Base-by-base conservation (phyloP, 1,140 invertebrate species). In the Heliconius hermathena region DNA sequence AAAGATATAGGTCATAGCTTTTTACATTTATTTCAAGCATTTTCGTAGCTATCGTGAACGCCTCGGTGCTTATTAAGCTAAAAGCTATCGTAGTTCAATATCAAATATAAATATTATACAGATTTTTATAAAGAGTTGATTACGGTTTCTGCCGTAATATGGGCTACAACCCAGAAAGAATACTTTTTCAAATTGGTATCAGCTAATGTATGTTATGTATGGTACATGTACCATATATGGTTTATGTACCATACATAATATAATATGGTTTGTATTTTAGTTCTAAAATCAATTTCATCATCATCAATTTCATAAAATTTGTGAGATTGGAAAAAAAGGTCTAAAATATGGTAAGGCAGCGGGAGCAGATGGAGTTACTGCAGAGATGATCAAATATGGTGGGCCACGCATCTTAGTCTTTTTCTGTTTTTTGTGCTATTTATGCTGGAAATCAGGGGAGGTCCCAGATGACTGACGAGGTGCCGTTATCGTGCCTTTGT, bases 1-100 rank as follows among this genome's bases (percentile, higher is more conserved):
- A 22, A 41, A 72, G 71, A 72, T 72, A 20, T 72, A 72, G 71
- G 71, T 72, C 71, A 72, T 41, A 72, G 71, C 20, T 72, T 72
- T 71, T 66, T 66, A 66, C 60, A 66, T 66, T 66, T 66, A 66
- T 66, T 66, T 66, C 9, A 26, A 66, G 60, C 13, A 57, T 66
- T 66, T 29, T 66, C 26, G 60, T 66, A 66, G 60, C 60, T 66
- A 66, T 66, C 60, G 60, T 29, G 22, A 66, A 66, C 60, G 60
- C 60, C 26, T 66, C 60, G 26, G 26, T 66, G 60, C 60, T 66
- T 66, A 66, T 66, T 66, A 66, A 66, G 60, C 60, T 66, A 66
- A 66, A 66, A 66, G 60, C 60, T 66, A 66, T 66, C 60, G 60
- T 29, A 26, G 60, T 29, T 66, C 60, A 66, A 66, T 66, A 66